A percentile compares a stretch with the other conserved stretches of the same genome.
Conservation (phyloP, 2,797 vertebrate species). For the Gouania willdenowi region DNA sequence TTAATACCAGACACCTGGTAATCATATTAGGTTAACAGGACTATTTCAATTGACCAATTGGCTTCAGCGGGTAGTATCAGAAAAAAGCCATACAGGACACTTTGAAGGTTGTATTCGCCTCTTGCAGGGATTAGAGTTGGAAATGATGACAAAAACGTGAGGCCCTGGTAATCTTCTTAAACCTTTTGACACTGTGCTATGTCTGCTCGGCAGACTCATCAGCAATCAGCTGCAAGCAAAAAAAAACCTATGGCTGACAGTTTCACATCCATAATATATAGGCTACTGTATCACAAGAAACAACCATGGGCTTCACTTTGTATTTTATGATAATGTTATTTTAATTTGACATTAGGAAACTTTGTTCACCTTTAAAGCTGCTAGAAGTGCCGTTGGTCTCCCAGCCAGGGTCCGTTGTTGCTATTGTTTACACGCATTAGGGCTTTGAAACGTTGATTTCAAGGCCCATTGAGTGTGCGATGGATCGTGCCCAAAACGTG, state of each 20-base stretch:
- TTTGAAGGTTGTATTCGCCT: conserved; percentile 47
- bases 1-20: conserved; percentile 25
- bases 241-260: no score
- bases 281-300: no score
- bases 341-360: conserved; percentile 1
- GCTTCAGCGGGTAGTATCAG: conserved; percentile 10
- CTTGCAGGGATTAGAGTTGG: conserved; percentile 50
- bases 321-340: not conserved
- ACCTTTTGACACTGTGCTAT: conserved; percentile 60
- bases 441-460: conserved; percentile 74
- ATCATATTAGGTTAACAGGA: conserved; percentile 2
- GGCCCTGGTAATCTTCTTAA: conserved; percentile 71
- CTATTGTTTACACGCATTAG: conserved; percentile 71
- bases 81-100: conserved; percentile 20
- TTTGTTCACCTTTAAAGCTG: conserved; percentile 27
- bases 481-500: conserved; percentile 68
- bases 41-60: conserved; percentile 22
- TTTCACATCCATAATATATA: no score
- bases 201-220: conserved; percentile 73
- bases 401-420: conserved; percentile 59
- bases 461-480: conserved; percentile 77
- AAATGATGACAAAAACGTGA: conserved; percentile 65
- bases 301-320: not conserved
- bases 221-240: conserved; percentile 52
- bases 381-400: conserved; percentile 70